phyloP scores from a whole-genome alignment of 2,113 vertebrate species.

The Daubentonia madagascariensis region DNA sequence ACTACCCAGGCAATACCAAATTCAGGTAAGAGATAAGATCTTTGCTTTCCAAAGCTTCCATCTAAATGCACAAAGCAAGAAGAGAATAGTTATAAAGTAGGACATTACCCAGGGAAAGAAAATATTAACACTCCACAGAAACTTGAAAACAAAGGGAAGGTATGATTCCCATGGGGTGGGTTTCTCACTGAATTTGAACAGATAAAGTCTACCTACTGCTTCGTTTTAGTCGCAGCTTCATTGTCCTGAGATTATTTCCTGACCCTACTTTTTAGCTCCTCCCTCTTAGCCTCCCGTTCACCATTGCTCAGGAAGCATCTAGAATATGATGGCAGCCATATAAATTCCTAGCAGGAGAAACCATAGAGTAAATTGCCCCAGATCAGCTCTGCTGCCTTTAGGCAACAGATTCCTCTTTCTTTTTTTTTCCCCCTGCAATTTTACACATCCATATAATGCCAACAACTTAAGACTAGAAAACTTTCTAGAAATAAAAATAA shows the following conservation, averaged over 20 bases:
- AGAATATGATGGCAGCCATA: background rate
- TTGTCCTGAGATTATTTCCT: background rate
- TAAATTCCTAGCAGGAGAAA: background rate
- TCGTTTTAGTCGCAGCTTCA: background rate
- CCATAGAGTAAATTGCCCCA: background rate
- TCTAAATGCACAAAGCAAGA: background rate
- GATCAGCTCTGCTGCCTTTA: background rate
- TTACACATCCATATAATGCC: background rate
- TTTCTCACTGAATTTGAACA: background rate
- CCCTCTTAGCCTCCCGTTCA: background rate
- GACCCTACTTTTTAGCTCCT: background rate
- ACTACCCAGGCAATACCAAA: background rate
- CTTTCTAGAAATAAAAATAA: slow-evolving; percentile 1
- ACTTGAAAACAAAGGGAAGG: background rate
- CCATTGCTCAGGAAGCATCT: background rate
- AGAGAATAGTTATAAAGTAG: background rate
- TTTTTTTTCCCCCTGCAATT: background rate
- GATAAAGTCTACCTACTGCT: background rate
- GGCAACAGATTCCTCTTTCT: background rate
- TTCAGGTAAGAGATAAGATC: background rate
- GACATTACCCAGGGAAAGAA: background rate
- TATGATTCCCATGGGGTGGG: background rate
- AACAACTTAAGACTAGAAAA: background rate
- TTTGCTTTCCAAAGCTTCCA: background rate
- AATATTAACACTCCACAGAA: background rate